phyloP scores from a whole-genome alignment of 2,797 vertebrate species.

The Dendrocincla fuliginosa region DNA sequence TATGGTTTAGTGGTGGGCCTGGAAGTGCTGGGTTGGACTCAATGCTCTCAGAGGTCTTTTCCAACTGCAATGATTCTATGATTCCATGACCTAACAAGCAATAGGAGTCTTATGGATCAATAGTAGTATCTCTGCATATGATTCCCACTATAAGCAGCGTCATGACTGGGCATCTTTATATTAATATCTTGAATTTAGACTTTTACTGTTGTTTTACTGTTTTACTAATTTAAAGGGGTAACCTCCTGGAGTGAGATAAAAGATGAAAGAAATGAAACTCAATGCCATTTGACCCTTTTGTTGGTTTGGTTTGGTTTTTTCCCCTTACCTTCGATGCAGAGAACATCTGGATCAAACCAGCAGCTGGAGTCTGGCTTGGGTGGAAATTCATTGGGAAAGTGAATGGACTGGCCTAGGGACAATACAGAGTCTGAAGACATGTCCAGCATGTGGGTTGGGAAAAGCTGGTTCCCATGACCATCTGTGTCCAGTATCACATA shows the following conservation, averaged over 20 bases:
- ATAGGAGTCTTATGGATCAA: neutral
- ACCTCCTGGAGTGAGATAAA: neutral
- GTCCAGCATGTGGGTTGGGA: constrained; percentile 83
- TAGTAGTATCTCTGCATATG: neutral
- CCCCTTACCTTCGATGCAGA: constrained; percentile 86
- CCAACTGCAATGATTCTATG: fast-evolving
- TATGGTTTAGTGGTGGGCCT: neutral
- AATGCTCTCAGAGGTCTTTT: neutral
- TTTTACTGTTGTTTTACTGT: neutral
- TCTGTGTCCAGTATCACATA: constrained; percentile 88
- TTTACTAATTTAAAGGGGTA: neutral
- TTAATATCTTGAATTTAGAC: neutral
- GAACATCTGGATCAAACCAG: constrained; percentile 84
- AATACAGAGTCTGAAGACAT: constrained; percentile 70
- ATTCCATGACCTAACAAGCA: neutral
- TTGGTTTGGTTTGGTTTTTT: neutral
- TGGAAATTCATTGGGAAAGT: constrained; percentile 83
- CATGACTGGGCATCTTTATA: neutral
- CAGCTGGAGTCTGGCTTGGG: constrained; percentile 86
- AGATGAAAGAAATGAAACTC: neutral
- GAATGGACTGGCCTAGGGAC: constrained; percentile 78
- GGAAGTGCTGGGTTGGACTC: neutral
- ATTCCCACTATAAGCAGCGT: neutral
- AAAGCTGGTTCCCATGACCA: constrained; percentile 78
- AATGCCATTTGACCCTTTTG: neutral